Evolutionary conservation across 2,797 vertebrate genomes (phyloP).

Genomic region (Diplodus sargus): DNA sequence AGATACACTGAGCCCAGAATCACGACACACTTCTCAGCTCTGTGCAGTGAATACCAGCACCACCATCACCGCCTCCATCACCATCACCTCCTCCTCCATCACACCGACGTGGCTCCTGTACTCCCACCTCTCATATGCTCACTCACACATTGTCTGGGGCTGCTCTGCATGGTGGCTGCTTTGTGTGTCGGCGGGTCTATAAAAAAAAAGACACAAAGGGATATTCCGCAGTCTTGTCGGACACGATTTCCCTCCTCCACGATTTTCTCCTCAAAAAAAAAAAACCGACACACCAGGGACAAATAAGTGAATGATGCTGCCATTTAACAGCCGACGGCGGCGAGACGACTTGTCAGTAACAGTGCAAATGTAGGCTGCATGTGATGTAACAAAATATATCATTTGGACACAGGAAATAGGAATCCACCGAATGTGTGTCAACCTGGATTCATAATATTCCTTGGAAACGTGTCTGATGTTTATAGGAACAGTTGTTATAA

Average conservation of each 20-base stretch:
- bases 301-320: neutral
- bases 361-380: neutral
- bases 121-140: constrained; percentile 44
- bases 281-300: neutral
- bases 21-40: constrained; percentile 58
- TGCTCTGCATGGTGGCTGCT: neutral
- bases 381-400: neutral
- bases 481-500: too few species aligned
- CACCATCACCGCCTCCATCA: constrained; percentile 22
- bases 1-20: constrained; percentile 20
- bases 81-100: constrained; percentile 23
- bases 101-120: constrained; percentile 37
- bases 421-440: neutral
- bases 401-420: neutral
- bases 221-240: constrained; percentile 30
- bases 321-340: neutral
- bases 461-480: neutral
- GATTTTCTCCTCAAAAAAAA: constrained; percentile 4
- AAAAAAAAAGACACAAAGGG: constrained; percentile 4
- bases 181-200: constrained; percentile 22
- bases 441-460: neutral
- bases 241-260: constrained; percentile 47
- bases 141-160: constrained; percentile 22
- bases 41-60: constrained; percentile 5
- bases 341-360: neutral